phyloP scores from a whole-genome alignment of 2,113 vertebrate genomes.

The Mus pahari region DNA sequence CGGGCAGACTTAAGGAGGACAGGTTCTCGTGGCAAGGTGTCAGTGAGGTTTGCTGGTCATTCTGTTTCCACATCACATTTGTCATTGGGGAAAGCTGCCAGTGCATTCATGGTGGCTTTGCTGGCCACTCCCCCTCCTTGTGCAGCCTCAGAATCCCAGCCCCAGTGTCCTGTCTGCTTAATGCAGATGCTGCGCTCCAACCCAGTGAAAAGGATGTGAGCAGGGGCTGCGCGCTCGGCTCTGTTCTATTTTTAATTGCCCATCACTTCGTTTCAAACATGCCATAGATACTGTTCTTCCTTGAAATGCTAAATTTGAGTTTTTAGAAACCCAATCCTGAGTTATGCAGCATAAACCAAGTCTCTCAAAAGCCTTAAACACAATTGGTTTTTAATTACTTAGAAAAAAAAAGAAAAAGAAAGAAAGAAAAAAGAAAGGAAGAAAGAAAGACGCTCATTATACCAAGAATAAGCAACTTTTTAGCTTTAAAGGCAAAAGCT shows the following conservation, averaged over 20 bases:
- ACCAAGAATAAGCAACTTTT: conserved; percentile 73
- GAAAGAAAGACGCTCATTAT: conserved; percentile 46
- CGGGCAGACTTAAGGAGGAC: neutral
- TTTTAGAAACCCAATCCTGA: conserved; percentile 79
- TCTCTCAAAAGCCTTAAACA: conserved; percentile 80
- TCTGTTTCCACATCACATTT: neutral
- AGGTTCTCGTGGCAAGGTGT: neutral
- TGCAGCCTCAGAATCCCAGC: conserved; percentile 46
- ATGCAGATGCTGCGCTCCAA: conserved; percentile 61
- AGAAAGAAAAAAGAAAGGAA: neutral
- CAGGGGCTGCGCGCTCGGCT: conserved; percentile 34
- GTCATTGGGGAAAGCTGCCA: neutral
- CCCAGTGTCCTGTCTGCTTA: conserved; percentile 27
- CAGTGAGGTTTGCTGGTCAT: neutral
- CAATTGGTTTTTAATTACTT: conserved; percentile 82
- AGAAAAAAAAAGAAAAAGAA: neutral
- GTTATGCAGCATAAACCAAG: conserved; percentile 73
- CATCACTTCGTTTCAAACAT: conserved; percentile 80
- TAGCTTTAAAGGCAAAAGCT: conserved; percentile 75
- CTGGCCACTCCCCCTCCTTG: conserved; percentile 23
- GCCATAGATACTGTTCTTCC: conserved; percentile 81
- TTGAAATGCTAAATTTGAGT: conserved; percentile 82
- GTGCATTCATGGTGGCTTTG: neutral
- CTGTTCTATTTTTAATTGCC: conserved; percentile 82
- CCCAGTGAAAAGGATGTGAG: conserved; percentile 36